Evolutionary conservation across 1,140 invertebrate species (phyloP).

Genomic region (Aradophagus sp.): DNA sequence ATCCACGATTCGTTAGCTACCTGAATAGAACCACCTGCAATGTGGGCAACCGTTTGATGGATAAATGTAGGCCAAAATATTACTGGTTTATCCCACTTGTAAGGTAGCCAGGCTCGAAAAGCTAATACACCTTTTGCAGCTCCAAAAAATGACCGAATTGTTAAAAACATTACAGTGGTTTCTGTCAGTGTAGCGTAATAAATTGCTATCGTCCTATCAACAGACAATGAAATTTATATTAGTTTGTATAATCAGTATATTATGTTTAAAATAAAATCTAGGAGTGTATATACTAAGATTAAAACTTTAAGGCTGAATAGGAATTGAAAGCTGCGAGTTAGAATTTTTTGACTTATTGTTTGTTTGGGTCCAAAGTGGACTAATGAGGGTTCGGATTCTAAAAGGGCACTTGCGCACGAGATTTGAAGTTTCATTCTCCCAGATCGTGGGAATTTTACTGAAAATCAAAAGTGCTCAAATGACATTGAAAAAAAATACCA

Average conservation of each 20-base stretch:
- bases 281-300: too few relatives aligned
- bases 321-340: too few relatives aligned
- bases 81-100: constrained; percentile 17
- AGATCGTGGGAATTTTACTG: too few relatives aligned
- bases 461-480: too few relatives aligned
- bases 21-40: constrained; percentile 50
- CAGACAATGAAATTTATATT: neutral
- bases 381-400: too few relatives aligned
- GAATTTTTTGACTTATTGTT: too few relatives aligned
- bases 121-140: constrained; percentile 45
- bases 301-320: too few relatives aligned
- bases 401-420: too few relatives aligned
- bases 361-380: too few relatives aligned
- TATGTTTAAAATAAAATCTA: neutral
- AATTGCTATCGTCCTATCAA: constrained; percentile 33
- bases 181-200: constrained; percentile 49
- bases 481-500: too few relatives aligned
- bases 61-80: constrained; percentile 55
- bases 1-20: constrained; percentile 59
- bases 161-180: constrained; percentile 50
- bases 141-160: constrained; percentile 49
- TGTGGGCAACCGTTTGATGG: constrained; percentile 56
- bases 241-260: neutral
- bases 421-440: too few relatives aligned
- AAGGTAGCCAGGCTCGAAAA: constrained; percentile 58